These are phyloP conservation scores for Microctenopoma stevenorrisi DNA, from an alignment of 2,797 vertebrate genomes.

Conservation along the genomic window DNA sequence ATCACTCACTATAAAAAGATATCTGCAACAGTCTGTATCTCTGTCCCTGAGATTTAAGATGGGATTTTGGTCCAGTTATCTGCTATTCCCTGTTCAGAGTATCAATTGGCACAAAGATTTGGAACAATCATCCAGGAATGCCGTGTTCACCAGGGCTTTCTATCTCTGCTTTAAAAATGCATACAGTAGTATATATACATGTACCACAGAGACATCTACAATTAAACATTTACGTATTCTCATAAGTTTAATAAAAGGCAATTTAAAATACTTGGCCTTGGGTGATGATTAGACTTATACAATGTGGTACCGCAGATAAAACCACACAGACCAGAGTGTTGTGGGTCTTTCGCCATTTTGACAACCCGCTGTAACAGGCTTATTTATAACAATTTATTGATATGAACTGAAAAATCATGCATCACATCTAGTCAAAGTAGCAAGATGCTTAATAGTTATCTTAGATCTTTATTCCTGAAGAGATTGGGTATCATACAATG, in stretches of 20 bases:
- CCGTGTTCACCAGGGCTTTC: conserved; percentile 6
- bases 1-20: conserved; percentile 21
- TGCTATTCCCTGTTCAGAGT: conserved; percentile 28
- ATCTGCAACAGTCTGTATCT: conserved; percentile 34
- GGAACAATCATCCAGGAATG: conserved; percentile 6
- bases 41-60: conserved; percentile 40
- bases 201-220: neutral
- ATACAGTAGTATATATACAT: neutral
- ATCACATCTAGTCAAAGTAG: conserved; percentile 64
- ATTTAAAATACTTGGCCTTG: conserved; percentile 7
- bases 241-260: neutral
- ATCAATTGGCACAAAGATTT: conserved; percentile 26
- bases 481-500: conserved; percentile 79
- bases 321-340: neutral
- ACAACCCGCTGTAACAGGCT: conserved; percentile 21
- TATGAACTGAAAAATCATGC: conserved; percentile 35
- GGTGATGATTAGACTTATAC: conserved; percentile 1
- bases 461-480: conserved; percentile 84
- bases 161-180: conserved; percentile 7
- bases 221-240: neutral
- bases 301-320: neutral
- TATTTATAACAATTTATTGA: conserved; percentile 28
- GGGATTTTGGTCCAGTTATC: conserved; percentile 49
- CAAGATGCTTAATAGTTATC: conserved; percentile 69
- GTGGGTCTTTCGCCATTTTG: conserved; percentile 32